Percentiles rank a stretch among this genome's conserved stretches.
These are phyloP conservation scores for Anolis sagrei DNA, from an alignment of 2,113 vertebrate genomes.

Conservation along the genomic window DNA sequence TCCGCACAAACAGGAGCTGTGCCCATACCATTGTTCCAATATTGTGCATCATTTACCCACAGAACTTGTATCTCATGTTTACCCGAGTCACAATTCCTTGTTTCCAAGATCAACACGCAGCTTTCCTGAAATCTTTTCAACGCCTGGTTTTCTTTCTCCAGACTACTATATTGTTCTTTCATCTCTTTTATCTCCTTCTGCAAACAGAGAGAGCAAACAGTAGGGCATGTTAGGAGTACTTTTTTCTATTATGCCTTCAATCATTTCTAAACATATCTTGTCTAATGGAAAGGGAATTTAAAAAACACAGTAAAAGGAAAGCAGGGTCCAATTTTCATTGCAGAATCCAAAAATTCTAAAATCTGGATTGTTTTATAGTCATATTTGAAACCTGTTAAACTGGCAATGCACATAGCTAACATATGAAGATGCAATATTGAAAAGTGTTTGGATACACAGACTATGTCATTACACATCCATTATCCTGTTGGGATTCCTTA, in stretches of 20 bases:
- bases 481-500: neutral
- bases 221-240: neutral
- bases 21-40: neutral
- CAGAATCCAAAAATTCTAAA: too few species aligned
- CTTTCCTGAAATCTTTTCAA: conserved; percentile 75
- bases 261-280: neutral
- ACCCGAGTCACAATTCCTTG: conserved; percentile 74
- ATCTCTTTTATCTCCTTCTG: conserved; percentile 55
- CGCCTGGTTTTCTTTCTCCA: conserved; percentile 72
- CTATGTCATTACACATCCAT: neutral
- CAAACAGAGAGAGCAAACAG: conserved; percentile 22
- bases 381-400: too few species aligned
- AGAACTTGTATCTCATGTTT: conserved; percentile 16
- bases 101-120: conserved; percentile 74
- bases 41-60: neutral
- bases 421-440: neutral
- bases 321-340: neutral
- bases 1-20: neutral
- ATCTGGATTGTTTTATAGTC: too few species aligned
- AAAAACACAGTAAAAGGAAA: neutral
- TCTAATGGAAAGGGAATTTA: neutral
- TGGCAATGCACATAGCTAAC: neutral
- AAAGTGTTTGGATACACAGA: neutral
- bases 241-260: neutral
- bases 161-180: conserved; percentile 49